Percentiles rank a stretch among this genome's conserved stretches.
phyloP scores from a whole-genome alignment of 2,888 invertebrate species.

The Panopea generosa region DNA sequence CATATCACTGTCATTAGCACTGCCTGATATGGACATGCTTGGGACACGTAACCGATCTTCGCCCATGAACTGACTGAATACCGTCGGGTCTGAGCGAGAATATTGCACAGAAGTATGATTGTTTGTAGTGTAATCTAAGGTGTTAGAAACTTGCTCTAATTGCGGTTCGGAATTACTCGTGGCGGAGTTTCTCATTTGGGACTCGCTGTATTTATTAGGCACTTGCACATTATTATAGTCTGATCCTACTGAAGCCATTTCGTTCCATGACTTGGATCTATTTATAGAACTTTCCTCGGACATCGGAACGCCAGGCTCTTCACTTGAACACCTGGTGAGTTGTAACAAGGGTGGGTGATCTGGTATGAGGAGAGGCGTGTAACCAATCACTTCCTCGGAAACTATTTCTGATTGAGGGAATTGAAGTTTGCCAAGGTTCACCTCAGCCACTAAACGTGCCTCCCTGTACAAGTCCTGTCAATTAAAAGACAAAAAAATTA shows the following conservation, averaged over 20 bases:
- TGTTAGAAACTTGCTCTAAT: constrained; percentile 10
- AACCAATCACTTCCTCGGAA: constrained; percentile 64
- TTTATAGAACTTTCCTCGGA: constrained; percentile 41
- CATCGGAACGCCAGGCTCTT: constrained; percentile 36
- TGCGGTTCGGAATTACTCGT: constrained; percentile 30
- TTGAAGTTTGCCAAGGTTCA: constrained; percentile 19
- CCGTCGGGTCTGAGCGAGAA: constrained; percentile 58
- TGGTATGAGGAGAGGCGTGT: constrained; percentile 52
- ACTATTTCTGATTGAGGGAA: constrained; percentile 59
- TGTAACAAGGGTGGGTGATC: constrained; percentile 53
- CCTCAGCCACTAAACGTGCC: constrained; percentile 46
- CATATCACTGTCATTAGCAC: constrained; percentile 60
- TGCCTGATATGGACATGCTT: constrained; percentile 50
- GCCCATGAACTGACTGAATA: constrained; percentile 50
- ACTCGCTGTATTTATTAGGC: constrained; percentile 30
- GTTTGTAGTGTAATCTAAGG: constrained; percentile 11
- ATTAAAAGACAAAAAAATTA: no score
- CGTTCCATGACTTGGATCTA: constrained; percentile 64
- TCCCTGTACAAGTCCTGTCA: constrained; percentile 65
- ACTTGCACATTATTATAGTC: constrained; percentile 15
- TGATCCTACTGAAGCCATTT: constrained; percentile 39
- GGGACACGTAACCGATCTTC: constrained; percentile 49
- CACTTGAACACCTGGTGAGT: constrained; percentile 55
- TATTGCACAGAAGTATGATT: constrained; percentile 60
- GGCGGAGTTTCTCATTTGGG: constrained; percentile 13